Evolutionary conservation across 2,113 vertebrate species (phyloP).

Genomic region (Nothocercus nigrocapillus): DNA sequence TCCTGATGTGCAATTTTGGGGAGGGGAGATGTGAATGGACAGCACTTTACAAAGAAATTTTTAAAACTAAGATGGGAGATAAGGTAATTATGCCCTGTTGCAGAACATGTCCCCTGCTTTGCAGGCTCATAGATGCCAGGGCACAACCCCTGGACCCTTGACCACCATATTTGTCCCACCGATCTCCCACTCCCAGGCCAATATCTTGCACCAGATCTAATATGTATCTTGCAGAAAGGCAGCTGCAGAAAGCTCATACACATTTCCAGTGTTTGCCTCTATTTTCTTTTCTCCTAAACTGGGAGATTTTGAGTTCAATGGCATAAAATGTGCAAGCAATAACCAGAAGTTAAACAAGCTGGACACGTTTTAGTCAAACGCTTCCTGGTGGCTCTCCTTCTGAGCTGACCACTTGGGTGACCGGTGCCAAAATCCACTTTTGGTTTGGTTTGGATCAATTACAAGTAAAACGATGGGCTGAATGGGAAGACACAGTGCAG

Average conservation of each 20-base stretch:
- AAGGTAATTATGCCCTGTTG: background rate
- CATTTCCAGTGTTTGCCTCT: background rate
- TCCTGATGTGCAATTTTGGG: constrained; percentile 11
- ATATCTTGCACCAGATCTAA: background rate
- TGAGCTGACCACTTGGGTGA: background rate
- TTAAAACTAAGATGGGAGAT: constrained; percentile 18
- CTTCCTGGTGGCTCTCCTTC: background rate
- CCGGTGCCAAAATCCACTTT: background rate
- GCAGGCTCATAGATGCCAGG: background rate
- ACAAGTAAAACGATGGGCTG: background rate
- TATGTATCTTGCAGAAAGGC: background rate
- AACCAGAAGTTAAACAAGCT: background rate
- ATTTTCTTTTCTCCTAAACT: background rate
- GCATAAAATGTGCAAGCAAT: background rate
- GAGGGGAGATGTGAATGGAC: background rate
- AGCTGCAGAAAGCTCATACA: background rate
- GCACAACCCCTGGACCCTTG: background rate
- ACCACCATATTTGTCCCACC: background rate
- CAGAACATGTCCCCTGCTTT: background rate
- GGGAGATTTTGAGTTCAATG: background rate
- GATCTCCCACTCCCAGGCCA: background rate
- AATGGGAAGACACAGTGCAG: background rate
- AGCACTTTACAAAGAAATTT: background rate
- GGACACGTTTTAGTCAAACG: rapidly evolving
- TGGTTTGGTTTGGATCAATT: background rate